Evolutionary conservation across 1,140 invertebrate species (phyloP).

Genomic region (Aleiodes sp.): DNA sequence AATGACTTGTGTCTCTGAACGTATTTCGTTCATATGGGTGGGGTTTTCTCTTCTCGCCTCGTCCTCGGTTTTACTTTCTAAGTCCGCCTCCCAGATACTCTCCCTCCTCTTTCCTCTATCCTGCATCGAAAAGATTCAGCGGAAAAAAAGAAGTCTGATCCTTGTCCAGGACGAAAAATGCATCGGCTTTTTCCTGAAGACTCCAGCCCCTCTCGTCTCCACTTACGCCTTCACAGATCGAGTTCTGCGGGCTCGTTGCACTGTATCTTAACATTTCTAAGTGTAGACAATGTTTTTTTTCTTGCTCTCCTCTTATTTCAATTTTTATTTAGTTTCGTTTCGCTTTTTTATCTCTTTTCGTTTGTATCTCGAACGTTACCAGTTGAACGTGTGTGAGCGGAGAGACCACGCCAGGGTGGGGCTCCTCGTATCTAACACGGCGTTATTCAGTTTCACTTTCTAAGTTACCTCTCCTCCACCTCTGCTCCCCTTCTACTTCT

Average conservation of each 20-base stretch:
- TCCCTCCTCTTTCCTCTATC: background rate
- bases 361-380: background rate
- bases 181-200: background rate
- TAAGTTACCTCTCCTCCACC: conserved; percentile 30
- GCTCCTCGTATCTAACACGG: conserved; percentile 37
- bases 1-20: background rate
- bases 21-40: conserved; percentile 3
- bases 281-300: background rate
- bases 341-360: background rate
- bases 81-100: conserved; percentile 3
- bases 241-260: background rate
- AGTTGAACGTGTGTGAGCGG: conserved; percentile 33
- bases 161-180: conserved; percentile 20
- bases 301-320: background rate
- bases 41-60: conserved; percentile 25
- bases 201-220: background rate
- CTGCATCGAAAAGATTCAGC: no score
- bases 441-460: conserved; percentile 46
- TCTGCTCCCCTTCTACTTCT: conserved; percentile 14
- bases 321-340: background rate
- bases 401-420: conserved; percentile 49
- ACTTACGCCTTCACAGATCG: conserved; percentile 3
- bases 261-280: conserved; percentile 17
- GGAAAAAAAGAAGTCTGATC: background rate
- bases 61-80: conserved; percentile 36